These are phyloP conservation scores for Cyclina sinensis DNA, from an alignment of 1,140 invertebrate genomes.

Conservation along the genomic window DNA sequence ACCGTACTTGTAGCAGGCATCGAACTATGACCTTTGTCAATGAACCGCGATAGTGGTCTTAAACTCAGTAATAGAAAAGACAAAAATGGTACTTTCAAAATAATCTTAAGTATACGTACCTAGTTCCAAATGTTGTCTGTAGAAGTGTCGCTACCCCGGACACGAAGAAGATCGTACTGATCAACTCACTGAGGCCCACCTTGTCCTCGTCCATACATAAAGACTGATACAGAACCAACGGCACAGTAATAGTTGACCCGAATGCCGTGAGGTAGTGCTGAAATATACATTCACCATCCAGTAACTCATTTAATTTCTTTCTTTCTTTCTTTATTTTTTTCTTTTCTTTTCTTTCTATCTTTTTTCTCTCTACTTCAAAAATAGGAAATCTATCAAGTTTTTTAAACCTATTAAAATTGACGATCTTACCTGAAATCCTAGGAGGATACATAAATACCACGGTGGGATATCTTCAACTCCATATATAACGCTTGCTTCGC, in stretches of 20 bases:
- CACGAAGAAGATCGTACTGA: conserved; percentile 96
- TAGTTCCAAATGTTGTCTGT: conserved; percentile 93
- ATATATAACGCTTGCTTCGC: conserved; percentile 56
- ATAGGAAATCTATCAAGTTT: no score
- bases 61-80: no score
- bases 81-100: no score
- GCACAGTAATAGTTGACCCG: conserved; percentile 74
- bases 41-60: no score
- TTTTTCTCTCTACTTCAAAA: no score
- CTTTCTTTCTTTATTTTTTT: not conserved
- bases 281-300: not conserved
- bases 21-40: no score
- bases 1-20: no score
- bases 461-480: conserved; percentile 74
- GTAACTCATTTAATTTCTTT: not conserved
- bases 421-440: conserved; percentile 75
- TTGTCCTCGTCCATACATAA: conserved; percentile 92
- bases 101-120: conserved; percentile 85
- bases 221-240: conserved; percentile 91
- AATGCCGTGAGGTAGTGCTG: conserved; percentile 77
- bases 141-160: conserved; percentile 94
- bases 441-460: conserved; percentile 75
- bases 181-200: conserved; percentile 89
- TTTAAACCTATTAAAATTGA: no score
- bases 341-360: no score